These are phyloP conservation scores for Leuciscus idus DNA, from an alignment of 2,113 vertebrate genomes.

Conservation along the genomic window DNA sequence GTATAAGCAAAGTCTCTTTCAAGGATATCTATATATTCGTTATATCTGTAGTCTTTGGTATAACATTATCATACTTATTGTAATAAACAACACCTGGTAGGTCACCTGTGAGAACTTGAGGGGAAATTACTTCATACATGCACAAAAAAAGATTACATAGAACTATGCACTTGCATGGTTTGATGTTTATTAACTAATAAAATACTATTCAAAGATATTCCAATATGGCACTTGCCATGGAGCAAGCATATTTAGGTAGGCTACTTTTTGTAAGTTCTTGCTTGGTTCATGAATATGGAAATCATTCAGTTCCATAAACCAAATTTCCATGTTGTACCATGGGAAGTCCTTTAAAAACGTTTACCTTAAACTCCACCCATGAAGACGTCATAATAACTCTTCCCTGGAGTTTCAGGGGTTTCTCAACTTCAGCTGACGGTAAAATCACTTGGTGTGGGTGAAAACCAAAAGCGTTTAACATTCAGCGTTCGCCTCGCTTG, in stretches of 20 bases:
- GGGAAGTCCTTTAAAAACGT: background rate
- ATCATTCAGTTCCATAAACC: too few species aligned
- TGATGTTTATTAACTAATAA: background rate
- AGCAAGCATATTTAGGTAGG: background rate
- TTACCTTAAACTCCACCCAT: slow-evolving; percentile 27
- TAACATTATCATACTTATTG: too few species aligned
- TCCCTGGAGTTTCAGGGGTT: slow-evolving; percentile 8
- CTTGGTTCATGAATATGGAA: background rate
- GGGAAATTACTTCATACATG: too few species aligned
- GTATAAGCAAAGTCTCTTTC: too few species aligned
- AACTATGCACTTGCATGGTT: too few species aligned
- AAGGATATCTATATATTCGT: too few species aligned
- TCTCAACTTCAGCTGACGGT: background rate
- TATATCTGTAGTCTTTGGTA: too few species aligned
- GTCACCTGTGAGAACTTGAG: too few species aligned
- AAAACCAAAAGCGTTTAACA: background rate
- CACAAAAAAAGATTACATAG: too few species aligned
- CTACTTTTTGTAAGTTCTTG: background rate
- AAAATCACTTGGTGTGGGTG: background rate
- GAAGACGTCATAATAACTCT: slow-evolving; percentile 4
- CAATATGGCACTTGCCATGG: background rate
- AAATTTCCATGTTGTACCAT: background rate
- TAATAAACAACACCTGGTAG: too few species aligned
- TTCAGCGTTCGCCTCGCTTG: background rate
- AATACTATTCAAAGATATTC: background rate